These are phyloP conservation scores for Piezodorus guildinii DNA, from an alignment of 1,140 invertebrate genomes.

Conservation along the genomic window DNA sequence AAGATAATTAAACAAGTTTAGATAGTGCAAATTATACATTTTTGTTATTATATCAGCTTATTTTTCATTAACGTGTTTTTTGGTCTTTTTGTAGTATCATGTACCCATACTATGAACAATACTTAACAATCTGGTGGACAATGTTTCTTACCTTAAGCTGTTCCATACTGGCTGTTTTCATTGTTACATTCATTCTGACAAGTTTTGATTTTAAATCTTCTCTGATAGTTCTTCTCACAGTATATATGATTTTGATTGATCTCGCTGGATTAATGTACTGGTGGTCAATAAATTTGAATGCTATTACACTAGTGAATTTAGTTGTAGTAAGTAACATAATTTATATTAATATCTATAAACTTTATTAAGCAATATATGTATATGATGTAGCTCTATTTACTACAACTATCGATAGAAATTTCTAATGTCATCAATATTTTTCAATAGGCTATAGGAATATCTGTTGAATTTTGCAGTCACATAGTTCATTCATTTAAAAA, in stretches of 20 bases:
- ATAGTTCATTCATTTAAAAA: slow-evolving; percentile 85
- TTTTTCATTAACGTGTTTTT: background rate
- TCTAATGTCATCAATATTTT: background rate
- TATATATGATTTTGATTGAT: slow-evolving; percentile 84
- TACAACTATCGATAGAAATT: background rate
- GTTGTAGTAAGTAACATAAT: slow-evolving; percentile 67
- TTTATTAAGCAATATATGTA: too few species aligned
- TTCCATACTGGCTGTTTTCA: slow-evolving; percentile 80
- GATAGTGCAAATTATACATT: too few species aligned
- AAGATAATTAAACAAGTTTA: background rate
- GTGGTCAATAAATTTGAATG: slow-evolving; percentile 92
- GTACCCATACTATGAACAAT: slow-evolving; percentile 99
- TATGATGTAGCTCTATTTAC: too few species aligned
- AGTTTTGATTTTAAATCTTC: slow-evolving; percentile 87
- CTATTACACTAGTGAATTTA: slow-evolving; percentile 92
- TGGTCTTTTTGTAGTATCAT: slow-evolving; percentile 58
- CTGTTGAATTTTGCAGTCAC: slow-evolving; percentile 98
- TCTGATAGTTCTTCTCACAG: slow-evolving; percentile 77
- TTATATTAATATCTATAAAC: background rate
- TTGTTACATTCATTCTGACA: slow-evolving; percentile 88
- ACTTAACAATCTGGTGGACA: slow-evolving; percentile 89
- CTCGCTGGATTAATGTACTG: slow-evolving; percentile 93
- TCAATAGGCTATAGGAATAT: slow-evolving; percentile 80
- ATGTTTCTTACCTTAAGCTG: slow-evolving; percentile 75
- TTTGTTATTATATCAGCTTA: too few species aligned